A percentile compares a stretch with the other conserved stretches of the same genome.
These are phyloP conservation scores for Saturnia pavonia DNA, from an alignment of 2,888 invertebrate genomes.

Conservation along the genomic window DNA sequence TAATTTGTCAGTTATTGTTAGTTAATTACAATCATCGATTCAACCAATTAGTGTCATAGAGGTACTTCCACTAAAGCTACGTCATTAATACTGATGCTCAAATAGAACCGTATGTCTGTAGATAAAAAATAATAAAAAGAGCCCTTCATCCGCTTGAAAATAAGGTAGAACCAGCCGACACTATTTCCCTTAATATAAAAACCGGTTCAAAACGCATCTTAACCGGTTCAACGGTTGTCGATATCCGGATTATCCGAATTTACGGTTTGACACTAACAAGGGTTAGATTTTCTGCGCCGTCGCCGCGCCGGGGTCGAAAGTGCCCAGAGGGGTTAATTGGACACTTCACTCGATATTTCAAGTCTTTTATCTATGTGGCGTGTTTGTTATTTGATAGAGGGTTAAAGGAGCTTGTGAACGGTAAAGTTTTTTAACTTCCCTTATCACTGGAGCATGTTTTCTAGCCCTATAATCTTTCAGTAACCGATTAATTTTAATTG, in stretches of 20 bases:
- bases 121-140: not conserved
- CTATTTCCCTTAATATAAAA: constrained; percentile 15
- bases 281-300: constrained; percentile 55
- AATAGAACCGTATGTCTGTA: not conserved
- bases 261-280: constrained; percentile 72
- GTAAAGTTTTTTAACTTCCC: not conserved
- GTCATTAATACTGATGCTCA: no score
- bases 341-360: constrained; percentile 46
- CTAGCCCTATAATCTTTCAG: not conserved
- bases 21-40: no score
- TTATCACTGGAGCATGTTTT: not conserved
- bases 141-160: not conserved
- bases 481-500: not conserved
- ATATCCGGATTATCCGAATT: constrained; percentile 66
- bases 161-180: not conserved
- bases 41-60: no score
- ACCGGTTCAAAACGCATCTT: constrained; percentile 37
- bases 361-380: constrained; percentile 27
- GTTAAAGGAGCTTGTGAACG: constrained; percentile 3
- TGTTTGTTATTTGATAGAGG: constrained; percentile 19
- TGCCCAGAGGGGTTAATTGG: constrained; percentile 41
- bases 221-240: constrained; percentile 60
- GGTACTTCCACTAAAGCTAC: no score
- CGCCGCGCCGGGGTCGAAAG: constrained; percentile 29
- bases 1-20: no score